Conservation (phyloP, 2,113 vertebrate species). For the Psilopogon haemacephalus region DNA sequence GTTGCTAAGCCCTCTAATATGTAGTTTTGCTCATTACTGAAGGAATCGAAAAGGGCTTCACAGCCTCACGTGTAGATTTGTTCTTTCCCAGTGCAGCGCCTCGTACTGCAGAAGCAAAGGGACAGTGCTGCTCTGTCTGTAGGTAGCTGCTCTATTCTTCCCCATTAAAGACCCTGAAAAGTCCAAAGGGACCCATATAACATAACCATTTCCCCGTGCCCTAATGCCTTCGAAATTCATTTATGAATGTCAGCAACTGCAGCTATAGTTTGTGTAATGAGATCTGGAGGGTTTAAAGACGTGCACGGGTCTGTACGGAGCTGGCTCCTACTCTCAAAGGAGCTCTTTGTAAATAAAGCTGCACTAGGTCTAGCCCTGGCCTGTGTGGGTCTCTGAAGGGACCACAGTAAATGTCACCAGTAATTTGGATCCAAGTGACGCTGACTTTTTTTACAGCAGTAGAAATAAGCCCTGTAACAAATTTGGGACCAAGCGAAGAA, state of each 20-base stretch:
- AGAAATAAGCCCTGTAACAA: background rate
- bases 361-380: background rate
- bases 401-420: conserved; percentile 18
- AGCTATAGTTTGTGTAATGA: background rate
- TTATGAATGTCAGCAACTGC: background rate
- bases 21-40: background rate
- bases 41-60: background rate
- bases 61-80: background rate
- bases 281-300: background rate
- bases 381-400: background rate
- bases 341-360: conserved; percentile 5
- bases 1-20: background rate
- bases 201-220: background rate
- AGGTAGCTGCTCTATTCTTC: background rate
- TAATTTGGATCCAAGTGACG: background rate
- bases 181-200: background rate
- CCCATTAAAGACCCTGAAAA: background rate
- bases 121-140: background rate
- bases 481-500: background rate
- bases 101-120: fast-evolving
- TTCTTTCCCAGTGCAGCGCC: fast-evolving
- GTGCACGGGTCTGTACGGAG: fast-evolving
- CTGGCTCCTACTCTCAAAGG: background rate
- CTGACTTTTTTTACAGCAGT: background rate
- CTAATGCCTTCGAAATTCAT: background rate